Conservation (phyloP, 2,113 vertebrate genomes). For the Ardeotis arabs region DNA sequence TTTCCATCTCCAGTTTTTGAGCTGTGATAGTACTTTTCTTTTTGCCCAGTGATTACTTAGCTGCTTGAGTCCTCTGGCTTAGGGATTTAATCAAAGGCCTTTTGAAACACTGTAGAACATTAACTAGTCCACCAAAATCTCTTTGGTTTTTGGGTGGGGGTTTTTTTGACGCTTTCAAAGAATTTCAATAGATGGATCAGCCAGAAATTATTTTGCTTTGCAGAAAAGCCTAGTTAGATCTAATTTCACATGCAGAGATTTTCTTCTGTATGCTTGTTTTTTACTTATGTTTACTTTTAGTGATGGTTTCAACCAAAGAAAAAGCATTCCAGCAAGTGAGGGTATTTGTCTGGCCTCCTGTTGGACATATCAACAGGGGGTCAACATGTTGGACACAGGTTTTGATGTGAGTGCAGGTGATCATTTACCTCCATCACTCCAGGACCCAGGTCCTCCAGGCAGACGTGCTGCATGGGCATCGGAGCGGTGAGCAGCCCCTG, state of each 20-base stretch:
- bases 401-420: not conserved
- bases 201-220: not conserved
- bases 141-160: not conserved
- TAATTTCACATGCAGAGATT: not conserved
- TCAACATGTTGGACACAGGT: rapidly evolving
- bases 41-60: not conserved
- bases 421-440: not conserved
- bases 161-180: not conserved
- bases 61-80: not conserved
- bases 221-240: not conserved
- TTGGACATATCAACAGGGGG: not conserved
- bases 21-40: not conserved
- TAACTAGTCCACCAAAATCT: not conserved
- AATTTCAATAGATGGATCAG: not conserved
- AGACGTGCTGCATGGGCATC: rapidly evolving
- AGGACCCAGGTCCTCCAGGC: not conserved
- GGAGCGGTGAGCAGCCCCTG: not conserved
- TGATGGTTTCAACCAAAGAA: not conserved
- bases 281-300: not conserved
- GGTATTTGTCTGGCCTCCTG: not conserved
- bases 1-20: not conserved
- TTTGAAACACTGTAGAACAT: not conserved
- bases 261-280: not conserved
- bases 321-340: not conserved
- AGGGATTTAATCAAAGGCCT: not conserved